Evolutionary conservation across 2,797 vertebrate species (phyloP), one percentile per base, ranked within the genome.

Genomic region (Mormyrops attenuatus): DNA sequence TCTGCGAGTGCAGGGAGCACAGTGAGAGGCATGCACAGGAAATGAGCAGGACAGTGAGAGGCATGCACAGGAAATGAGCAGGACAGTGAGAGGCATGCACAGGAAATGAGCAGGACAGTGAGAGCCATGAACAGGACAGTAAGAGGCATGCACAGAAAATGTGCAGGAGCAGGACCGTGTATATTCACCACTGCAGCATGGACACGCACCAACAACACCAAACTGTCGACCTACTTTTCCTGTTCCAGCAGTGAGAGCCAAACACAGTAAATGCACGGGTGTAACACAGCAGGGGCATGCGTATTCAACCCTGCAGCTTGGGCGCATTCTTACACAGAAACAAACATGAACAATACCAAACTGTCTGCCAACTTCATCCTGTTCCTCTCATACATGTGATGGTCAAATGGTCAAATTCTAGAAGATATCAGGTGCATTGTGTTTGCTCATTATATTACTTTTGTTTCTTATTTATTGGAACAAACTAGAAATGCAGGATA

Each of bases 1-100:
- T 34, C 92, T 95, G 92, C 93, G 94, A 88, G 92, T 97, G 89
- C 94, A 96, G 90, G 88, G 92, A 0, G 88, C 55, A 34, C 89
- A 90, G 80, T 92, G 89, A 93, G 15, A 26, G 34, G 22, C 22
- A 5, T 6, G 22, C 34, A 5, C 80, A 11, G 20, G n/a, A 11
- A n/a, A n/a, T 15, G 63, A n/a, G n/a, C n/a, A n/a, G n/a, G n/a
- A n/a, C n/a, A n/a, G n/a, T n/a, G n/a, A n/a, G n/a, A n/a, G n/a
- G n/a, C n/a, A n/a, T n/a, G n/a, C n/a, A n/a, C n/a, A n/a, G n/a
- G n/a, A n/a, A n/a, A n/a, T n/a, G n/a, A n/a, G n/a, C n/a, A n/a
- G n/a, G n/a, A n/a, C n/a, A n/a, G n/a, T n/a, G n/a, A n/a, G n/a
- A n/a, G n/a, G n/a, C n/a, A n/a, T n/a, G n/a, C n/a, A n/a, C n/a